Percentiles rank a stretch among this genome's conserved stretches.
These are phyloP conservation scores for Amblyopsis rosae DNA, from an alignment of 2,113 vertebrate genomes.

Conservation along the genomic window DNA sequence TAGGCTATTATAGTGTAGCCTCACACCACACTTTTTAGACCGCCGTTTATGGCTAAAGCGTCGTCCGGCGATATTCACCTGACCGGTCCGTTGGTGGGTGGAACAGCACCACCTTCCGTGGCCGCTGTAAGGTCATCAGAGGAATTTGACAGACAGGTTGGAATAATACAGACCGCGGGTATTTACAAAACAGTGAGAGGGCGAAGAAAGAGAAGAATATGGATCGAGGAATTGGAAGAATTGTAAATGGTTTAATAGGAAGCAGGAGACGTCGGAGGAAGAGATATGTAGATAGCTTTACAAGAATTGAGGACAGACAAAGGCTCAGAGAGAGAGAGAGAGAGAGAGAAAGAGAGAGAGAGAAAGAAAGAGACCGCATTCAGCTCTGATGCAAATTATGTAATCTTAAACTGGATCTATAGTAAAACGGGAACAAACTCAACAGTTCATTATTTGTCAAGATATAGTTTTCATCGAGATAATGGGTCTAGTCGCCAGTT, in stretches of 20 bases:
- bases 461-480: not conserved
- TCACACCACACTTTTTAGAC: too few species aligned
- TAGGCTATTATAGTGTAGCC: too few species aligned
- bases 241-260: not conserved
- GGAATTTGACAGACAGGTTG: too few species aligned
- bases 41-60: not conserved
- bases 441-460: constrained; percentile 18
- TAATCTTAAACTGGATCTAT: constrained; percentile 49
- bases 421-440: constrained; percentile 16
- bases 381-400: constrained; percentile 67
- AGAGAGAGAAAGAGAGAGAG: not conserved
- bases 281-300: constrained; percentile 3
- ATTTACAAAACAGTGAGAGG: not conserved
- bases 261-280: not conserved
- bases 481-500: not conserved
- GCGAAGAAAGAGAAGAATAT: not conserved
- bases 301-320: constrained; percentile 47
- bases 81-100: constrained; percentile 3
- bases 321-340: constrained; percentile 43
- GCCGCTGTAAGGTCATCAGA: not conserved
- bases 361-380: constrained; percentile 39
- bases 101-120: constrained; percentile 19
- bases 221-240: not conserved
- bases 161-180: too few species aligned
- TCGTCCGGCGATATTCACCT: constrained; percentile 15